Base-by-base conservation (phyloP, 2,888 invertebrate genomes). In the Synergus japonicus region DNA sequence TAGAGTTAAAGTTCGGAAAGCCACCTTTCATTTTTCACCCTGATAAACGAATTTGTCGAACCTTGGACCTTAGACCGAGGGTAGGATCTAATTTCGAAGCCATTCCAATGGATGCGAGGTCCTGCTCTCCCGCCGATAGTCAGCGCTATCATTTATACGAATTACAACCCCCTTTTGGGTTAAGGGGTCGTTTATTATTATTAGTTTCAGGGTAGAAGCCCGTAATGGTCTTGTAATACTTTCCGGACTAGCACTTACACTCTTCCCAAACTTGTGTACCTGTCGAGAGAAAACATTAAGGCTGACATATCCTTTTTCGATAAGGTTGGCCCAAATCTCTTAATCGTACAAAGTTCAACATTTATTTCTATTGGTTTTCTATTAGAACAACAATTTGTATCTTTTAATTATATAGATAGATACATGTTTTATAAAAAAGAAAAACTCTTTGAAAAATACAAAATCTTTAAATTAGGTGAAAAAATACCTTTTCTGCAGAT, bases 31-130 rank as follows among this genome's bases (percentile, higher is more conserved):
- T 91, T 91, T 91, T 91, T 91, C 91, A 91, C 87, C 83, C 86
- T 86, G 86, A 89, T 91, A 92, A 92, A 91, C 89, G 91, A 92
- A 92, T 92, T 92, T 91, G 92, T 91, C 91, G 89, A 90, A 89
- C 85, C 89, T 89, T 88, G 90, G 89, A 90, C 88, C 86, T 85
- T 85, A 86, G 86, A 85, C 66, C 86, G 89, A 88, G 89, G 89
- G 90, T 88, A 87, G 89, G 87, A 91, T 91, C 91, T 91, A 92
- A 92, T 92, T 92, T 91, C 89, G 87, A 87, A 90, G 87, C 90
- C 89, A 90, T 91, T 91, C 87, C 89, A 87, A 90, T 88, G 89
- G 89, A 88, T 89, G 87, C 88, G 87, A 86, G 87, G 73, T 73
- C 73, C 37, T 54, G 54, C 73, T 37, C 78, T 79, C 79, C 73